Evolutionary conservation across 1,140 invertebrate species (phyloP).

Genomic region (Cyrtorhinus lividipennis): DNA sequence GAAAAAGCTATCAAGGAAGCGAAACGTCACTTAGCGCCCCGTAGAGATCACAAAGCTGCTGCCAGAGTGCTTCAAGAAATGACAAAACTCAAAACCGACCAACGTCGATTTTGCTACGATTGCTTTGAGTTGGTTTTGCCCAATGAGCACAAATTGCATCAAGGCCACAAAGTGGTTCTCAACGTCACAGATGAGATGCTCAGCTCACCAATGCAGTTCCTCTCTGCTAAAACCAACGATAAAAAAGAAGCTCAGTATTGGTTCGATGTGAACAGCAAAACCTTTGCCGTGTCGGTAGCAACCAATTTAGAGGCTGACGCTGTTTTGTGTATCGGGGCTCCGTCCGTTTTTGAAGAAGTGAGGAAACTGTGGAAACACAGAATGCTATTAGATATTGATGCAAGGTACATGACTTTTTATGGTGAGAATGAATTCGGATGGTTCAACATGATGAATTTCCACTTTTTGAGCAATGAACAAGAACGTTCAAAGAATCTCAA

Average conservation of each 20-base stretch:
- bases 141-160: conserved; percentile 32
- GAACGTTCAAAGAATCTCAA: conserved; percentile 39
- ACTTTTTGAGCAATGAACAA: conserved; percentile 52
- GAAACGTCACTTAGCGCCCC: neutral
- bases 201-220: conserved; percentile 39
- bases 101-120: conserved; percentile 40
- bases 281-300: neutral
- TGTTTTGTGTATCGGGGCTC: neutral
- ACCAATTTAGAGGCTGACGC: neutral
- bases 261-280: conserved; percentile 1
- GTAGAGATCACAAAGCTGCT: neutral
- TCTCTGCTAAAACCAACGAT: conserved; percentile 43
- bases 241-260: conserved; percentile 45
- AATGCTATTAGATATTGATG: conserved; percentile 62
- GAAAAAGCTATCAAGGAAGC: neutral
- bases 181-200: conserved; percentile 36
- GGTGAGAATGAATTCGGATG: conserved; percentile 48
- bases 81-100: neutral
- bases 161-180: conserved; percentile 32
- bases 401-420: conserved; percentile 55
- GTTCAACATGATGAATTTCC: conserved; percentile 83
- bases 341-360: neutral
- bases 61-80: neutral
- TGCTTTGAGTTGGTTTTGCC: conserved; percentile 42
- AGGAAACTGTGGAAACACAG: conserved; percentile 36